These are phyloP conservation scores for Drosophila parabipectinata DNA, from an alignment of 1,140 invertebrate species.

Conservation along the genomic window DNA sequence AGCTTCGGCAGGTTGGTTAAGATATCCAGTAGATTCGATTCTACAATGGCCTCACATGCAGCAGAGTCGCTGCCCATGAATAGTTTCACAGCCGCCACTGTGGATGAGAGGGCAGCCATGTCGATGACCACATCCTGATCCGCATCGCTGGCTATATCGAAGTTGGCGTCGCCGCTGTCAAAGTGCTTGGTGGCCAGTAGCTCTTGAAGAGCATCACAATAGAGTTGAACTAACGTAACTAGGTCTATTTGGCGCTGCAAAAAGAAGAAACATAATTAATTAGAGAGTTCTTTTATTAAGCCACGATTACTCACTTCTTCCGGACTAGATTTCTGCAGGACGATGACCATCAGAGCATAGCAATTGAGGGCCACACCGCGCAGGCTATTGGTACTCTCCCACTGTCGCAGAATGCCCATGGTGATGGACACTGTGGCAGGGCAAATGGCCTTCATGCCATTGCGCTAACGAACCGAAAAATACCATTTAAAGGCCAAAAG, in stretches of 20 bases:
- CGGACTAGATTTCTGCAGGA: conserved; percentile 86
- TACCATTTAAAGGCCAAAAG: conserved; percentile 5
- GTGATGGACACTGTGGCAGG: conserved; percentile 87
- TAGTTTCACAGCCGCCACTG: conserved; percentile 61
- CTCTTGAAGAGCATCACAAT: conserved; percentile 83
- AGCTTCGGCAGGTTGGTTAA: conserved; percentile 62
- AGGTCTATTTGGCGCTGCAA: conserved; percentile 87
- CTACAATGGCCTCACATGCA: conserved; percentile 62
- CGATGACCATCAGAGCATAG: conserved; percentile 86
- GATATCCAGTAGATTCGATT: conserved; percentile 76
- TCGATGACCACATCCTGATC: conserved; percentile 70
- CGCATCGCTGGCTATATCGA: conserved; percentile 71
- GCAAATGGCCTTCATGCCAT: conserved; percentile 87
- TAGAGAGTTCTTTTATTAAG: too few species aligned
- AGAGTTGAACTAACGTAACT: conserved; percentile 85
- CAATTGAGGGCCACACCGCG: conserved; percentile 85
- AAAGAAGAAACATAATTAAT: neutral
- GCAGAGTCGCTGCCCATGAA: conserved; percentile 42
- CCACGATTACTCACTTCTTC: conserved; percentile 85
- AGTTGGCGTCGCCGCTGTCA: conserved; percentile 58
- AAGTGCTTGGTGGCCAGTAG: conserved; percentile 75
- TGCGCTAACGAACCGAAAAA: conserved; percentile 83
- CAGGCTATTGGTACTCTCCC: conserved; percentile 77
- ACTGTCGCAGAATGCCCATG: conserved; percentile 84
- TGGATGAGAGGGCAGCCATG: conserved; percentile 60